A percentile compares a stretch with the other conserved stretches of the same genome.
These are phyloP conservation scores for Ruditapes philippinarum DNA, from an alignment of 1,140 invertebrate species.

Conservation along the genomic window DNA sequence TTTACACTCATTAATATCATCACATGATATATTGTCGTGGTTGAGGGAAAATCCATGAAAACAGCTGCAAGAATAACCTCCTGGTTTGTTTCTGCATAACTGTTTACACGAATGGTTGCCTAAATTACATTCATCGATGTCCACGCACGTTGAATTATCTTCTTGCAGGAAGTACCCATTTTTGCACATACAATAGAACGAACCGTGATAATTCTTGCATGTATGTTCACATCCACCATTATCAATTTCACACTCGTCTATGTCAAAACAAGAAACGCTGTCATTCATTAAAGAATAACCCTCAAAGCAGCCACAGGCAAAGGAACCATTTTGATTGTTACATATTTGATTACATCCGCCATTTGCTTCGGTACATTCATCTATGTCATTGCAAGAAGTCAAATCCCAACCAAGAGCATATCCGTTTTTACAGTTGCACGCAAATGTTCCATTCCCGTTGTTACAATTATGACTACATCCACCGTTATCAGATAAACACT, in stretches of 20 bases:
- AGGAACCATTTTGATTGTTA: conserved; percentile 57
- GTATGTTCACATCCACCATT: neutral
- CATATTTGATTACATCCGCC: conserved; percentile 59
- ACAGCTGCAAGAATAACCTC: neutral
- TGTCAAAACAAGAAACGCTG: neutral
- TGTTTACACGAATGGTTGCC: neutral
- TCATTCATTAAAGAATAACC: conserved; percentile 64
- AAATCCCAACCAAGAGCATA: too few species aligned
- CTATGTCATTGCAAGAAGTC: neutral
- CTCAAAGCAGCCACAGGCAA: conserved; percentile 34
- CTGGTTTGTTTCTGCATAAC: neutral
- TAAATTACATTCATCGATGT: neutral
- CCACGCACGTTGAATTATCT: too few species aligned
- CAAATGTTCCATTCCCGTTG: too few species aligned
- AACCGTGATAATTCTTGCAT: neutral
- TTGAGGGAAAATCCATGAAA: neutral
- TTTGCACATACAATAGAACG: neutral
- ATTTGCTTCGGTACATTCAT: conserved; percentile 56
- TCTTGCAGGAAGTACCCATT: neutral
- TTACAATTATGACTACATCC: too few species aligned
- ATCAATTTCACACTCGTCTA: neutral
- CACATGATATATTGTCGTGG: neutral
- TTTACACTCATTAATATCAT: neutral
- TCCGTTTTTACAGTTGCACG: too few species aligned
- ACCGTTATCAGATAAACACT: too few species aligned